A percentile compares a stretch with the other conserved stretches of the same genome.
phyloP scores from a whole-genome alignment of 1,140 invertebrate species.

The Zophobas morio region DNA sequence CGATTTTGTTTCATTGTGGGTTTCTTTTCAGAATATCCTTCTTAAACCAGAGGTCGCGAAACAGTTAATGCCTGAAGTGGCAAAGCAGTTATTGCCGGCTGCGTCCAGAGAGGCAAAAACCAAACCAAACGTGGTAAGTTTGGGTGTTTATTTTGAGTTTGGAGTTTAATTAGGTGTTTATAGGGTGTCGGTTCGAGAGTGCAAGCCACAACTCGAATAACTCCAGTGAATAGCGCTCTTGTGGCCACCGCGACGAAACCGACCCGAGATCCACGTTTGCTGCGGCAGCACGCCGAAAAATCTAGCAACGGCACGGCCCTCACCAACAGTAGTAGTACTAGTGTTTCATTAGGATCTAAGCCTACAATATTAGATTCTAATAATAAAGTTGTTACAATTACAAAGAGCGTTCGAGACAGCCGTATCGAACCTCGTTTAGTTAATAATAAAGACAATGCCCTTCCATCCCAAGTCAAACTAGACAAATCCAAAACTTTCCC shows the following conservation, averaged over 20 bases:
- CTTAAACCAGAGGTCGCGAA: slow-evolving; percentile 66
- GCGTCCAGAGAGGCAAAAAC: background rate
- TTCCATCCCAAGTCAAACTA: slow-evolving; percentile 51
- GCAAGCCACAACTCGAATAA: slow-evolving; percentile 68
- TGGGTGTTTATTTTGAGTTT: background rate
- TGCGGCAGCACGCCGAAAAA: slow-evolving; percentile 67
- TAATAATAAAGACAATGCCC: slow-evolving; percentile 60
- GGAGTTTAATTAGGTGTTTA: background rate
- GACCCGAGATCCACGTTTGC: slow-evolving; percentile 74
- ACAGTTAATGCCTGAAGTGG: slow-evolving; percentile 59
- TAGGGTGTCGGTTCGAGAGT: slow-evolving; percentile 3
- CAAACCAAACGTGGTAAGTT: slow-evolving; percentile 12
- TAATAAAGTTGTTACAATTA: slow-evolving; percentile 66
- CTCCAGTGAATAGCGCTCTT: slow-evolving; percentile 77
- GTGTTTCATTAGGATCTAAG: slow-evolving; percentile 60
- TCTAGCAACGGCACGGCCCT: slow-evolving; percentile 23
- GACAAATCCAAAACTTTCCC: slow-evolving; percentile 67
- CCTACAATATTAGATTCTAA: slow-evolving; percentile 60
- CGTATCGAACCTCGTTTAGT: slow-evolving; percentile 64
- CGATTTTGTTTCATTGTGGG: background rate
- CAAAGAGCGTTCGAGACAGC: slow-evolving; percentile 62
- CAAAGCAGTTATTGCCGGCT: slow-evolving; percentile 15
- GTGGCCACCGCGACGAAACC: slow-evolving; percentile 68
- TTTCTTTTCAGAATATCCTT: slow-evolving; percentile 62
- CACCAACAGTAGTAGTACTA: slow-evolving; percentile 48